phyloP scores from a whole-genome alignment of 1,140 invertebrate species.

The Paralvinella palmiformis region DNA sequence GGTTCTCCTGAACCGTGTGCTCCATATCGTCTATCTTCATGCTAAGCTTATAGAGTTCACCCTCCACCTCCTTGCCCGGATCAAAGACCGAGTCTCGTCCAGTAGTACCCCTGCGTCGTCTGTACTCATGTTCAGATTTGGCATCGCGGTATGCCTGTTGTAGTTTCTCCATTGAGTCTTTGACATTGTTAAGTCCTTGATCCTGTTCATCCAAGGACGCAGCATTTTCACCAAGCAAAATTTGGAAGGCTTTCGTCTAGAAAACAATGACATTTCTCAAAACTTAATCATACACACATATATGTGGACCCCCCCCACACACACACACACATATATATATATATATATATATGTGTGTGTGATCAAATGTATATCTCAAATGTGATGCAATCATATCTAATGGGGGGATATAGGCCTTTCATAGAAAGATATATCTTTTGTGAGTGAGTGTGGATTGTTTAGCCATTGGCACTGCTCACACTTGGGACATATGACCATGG shows the following conservation, averaged over 20 bases:
- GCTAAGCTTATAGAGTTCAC: slow-evolving; percentile 41
- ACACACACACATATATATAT: too few species aligned
- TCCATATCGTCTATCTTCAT: slow-evolving; percentile 47
- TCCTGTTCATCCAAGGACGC: slow-evolving; percentile 37
- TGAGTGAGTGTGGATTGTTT: too few species aligned
- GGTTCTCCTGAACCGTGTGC: slow-evolving; percentile 36
- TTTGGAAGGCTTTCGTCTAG: slow-evolving; percentile 41
- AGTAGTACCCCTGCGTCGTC: slow-evolving; percentile 29
- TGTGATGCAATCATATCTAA: too few species aligned
- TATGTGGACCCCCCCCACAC: too few species aligned
- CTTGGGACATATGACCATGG: too few species aligned
- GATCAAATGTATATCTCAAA: too few species aligned
- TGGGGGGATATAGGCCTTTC: too few species aligned
- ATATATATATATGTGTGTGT: too few species aligned
- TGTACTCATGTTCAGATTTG: slow-evolving; percentile 41
- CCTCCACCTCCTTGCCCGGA: slow-evolving; percentile 33
- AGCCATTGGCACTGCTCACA: too few species aligned
- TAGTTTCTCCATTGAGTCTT: slow-evolving; percentile 36
- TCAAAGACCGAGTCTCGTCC: slow-evolving; percentile 31
- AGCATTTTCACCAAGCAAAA: slow-evolving; percentile 29
- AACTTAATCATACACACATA: too few species aligned
- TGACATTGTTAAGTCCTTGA: slow-evolving; percentile 37
- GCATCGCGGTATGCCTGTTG: slow-evolving; percentile 37
- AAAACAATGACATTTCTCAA: too few species aligned
- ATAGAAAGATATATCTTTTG: too few species aligned